Base-by-base conservation (phyloP, 2,113 vertebrate genomes). In the Budorcas taxicolor region DNA sequence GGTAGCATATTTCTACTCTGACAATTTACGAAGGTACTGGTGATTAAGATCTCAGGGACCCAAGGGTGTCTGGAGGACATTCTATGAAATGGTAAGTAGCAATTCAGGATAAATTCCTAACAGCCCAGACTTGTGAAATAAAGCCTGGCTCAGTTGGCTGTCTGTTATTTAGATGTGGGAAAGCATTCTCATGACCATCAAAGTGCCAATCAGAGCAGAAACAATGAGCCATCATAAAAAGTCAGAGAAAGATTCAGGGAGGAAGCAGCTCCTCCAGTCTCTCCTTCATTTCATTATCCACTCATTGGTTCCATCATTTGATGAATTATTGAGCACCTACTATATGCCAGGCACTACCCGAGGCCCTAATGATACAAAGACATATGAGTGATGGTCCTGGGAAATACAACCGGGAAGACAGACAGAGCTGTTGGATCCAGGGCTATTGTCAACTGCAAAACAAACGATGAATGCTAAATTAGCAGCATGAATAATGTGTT, bases 311-410 rank as follows among this genome's bases (percentile, higher is more conserved):
- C 60, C 27, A 74, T 52, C 89, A 12, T 21, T 5, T 5, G 3
- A 64, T 83, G 60, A 93, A 62, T 93, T 86, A 82, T 6, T 83
- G 96, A 96, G 82, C 80, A 76, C 36, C 50, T 80, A 78, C 95
- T 88, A 31, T 19, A 50, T 13, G 50, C 78, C 67, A 43, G 84
- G 85, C 47, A 33, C 81, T 3, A 17, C 2, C 9, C 13, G 0
- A 60, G 87, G 85, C 58, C 74, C 88, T 94, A 57, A 67, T 10
- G 50, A 87, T 17, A 80, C 78, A 64, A 84, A 94, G 94, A 83
- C 15, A 25, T 7, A 2, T 33, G 76, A 76, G 29, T 25, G 23
- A 87, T 6, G 81, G 64, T 31, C 90, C 40, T 81, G 16, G n/a
- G 25, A 40, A 62, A 89, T 25, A 40, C 45, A 84, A 36, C 83